Evolutionary conservation across 2,797 vertebrate genomes (phyloP).

Genomic region (Thalassophryne amazonica): DNA sequence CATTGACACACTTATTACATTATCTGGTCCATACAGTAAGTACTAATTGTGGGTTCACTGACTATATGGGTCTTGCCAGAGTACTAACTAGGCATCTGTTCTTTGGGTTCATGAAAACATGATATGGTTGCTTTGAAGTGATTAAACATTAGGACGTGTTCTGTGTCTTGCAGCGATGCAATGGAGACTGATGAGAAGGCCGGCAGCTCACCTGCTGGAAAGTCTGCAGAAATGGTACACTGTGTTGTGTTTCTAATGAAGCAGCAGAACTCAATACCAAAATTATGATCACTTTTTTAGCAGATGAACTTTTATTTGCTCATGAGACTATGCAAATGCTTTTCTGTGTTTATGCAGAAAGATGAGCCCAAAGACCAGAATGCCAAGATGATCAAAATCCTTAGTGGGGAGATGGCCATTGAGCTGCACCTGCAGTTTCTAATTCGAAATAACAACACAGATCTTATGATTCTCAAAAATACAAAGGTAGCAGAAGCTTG

Average conservation of each 20-base stretch:
- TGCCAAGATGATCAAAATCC: constrained; percentile 99
- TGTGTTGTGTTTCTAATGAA: neutral
- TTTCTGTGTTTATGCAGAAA: constrained; percentile 73
- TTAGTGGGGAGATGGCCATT: constrained; percentile 98
- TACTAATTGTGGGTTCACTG: no score
- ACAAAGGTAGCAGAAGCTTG: constrained; percentile 87
- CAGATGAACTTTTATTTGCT: neutral
- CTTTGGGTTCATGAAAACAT: neutral
- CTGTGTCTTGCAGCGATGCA: constrained; percentile 82
- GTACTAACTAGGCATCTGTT: neutral
- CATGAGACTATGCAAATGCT: neutral
- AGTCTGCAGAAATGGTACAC: constrained; percentile 83
- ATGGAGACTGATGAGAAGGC: constrained; percentile 97
- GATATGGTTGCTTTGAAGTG: neutral
- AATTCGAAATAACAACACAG: constrained; percentile 99
- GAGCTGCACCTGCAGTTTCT: constrained; percentile 97
- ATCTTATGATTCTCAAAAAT: constrained; percentile 99
- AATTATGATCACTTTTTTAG: neutral
- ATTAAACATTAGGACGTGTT: neutral
- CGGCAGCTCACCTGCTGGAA: constrained; percentile 82
- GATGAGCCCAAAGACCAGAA: constrained; percentile 97
- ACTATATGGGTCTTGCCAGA: neutral
- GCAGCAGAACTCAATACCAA: neutral
- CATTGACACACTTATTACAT: no score
- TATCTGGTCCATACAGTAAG: no score